Evolutionary conservation across 2,888 invertebrate genomes (phyloP), one percentile per base, ranked within the genome.

Genomic region (Eretmocerus hayati): DNA sequence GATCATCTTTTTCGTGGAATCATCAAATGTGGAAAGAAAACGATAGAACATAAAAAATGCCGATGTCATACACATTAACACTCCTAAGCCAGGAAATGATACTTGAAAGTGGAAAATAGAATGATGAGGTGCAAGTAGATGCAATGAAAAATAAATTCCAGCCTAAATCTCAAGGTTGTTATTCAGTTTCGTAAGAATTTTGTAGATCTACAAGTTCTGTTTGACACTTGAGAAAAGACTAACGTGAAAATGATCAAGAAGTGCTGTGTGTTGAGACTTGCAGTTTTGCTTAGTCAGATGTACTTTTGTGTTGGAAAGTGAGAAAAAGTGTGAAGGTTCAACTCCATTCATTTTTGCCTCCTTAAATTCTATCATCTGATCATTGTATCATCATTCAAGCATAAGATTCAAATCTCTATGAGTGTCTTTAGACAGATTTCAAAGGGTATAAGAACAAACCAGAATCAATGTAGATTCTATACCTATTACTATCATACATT

Each of bases 21-120:
- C 65, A 65, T 59, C 61, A 63, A 62, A 64, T 62, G 58, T 59
- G 62, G 62, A 52, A 61, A 58, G 57, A 58, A 59, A 61, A 58
- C 59, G 58, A 57, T n/a, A n/a, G 58, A 58, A 60, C 59, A 58
- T 56, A 58, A 62, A 58, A 57, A 59, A 59, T 59, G 55, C 60
- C 58, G 62, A 59, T 61, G 58, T 63, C 57, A 58, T 61, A 62
- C 57, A 60, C 60, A 60, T 59, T 47, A 47, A 57, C 57, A 26
- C 11, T 9, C 11, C 26, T 26, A 55, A 53, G 56, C 58, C 56
- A 50, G 60, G 53, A 57, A 56, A 54, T 52, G 49, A 58, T 56
- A 56, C n/a, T n/a, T n/a, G n/a, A n/a, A n/a, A n/a, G n/a, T n/a
- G n/a, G n/a, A n/a, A n/a, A n/a, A n/a, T n/a, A n/a, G n/a, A n/a